A percentile compares a stretch with the other conserved stretches of the same genome.
These are phyloP conservation scores for Antennarius maculatus DNA, from an alignment of 2,797 vertebrate species.

Conservation along the genomic window DNA sequence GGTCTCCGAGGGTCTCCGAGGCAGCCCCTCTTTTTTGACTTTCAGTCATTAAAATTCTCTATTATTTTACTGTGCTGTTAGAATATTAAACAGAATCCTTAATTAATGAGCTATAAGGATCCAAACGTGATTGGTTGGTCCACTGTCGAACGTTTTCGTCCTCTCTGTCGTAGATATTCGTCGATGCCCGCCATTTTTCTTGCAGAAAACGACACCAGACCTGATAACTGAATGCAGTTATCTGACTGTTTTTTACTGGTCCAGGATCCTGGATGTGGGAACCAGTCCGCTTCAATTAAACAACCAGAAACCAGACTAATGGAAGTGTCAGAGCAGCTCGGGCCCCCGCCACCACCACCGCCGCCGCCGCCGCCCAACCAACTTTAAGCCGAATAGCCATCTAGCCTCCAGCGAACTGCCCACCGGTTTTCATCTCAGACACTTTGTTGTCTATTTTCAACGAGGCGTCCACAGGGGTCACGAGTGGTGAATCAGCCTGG, in stretches of 20 bases:
- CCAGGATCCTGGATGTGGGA: constrained; percentile 1
- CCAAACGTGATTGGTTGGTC: no score
- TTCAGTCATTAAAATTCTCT: no score
- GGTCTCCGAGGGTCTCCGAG: no score
- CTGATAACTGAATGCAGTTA: no score
- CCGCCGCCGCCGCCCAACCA: constrained; percentile 26
- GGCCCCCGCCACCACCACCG: constrained; percentile 26
- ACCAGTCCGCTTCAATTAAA: constrained; percentile 10
- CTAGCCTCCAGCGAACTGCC: constrained; percentile 54
- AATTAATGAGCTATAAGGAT: no score
- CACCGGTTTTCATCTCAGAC: constrained; percentile 71
- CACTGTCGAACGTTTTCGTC: no score
- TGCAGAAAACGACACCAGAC: no score
- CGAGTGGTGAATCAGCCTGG: constrained; percentile 75
- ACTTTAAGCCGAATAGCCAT: constrained; percentile 45
- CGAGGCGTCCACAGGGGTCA: constrained; percentile 67
- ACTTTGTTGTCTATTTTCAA: constrained; percentile 78
- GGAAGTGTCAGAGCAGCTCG: constrained; percentile 43
- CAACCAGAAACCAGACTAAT: constrained; percentile 35
- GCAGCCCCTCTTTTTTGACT: no score
- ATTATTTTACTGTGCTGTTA: no score
- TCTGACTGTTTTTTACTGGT: background rate
- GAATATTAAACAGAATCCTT: no score
- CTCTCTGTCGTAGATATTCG: no score
- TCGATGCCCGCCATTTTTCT: no score